Base-by-base conservation (phyloP, 1,140 invertebrate genomes). In the Dryas iulia region DNA sequence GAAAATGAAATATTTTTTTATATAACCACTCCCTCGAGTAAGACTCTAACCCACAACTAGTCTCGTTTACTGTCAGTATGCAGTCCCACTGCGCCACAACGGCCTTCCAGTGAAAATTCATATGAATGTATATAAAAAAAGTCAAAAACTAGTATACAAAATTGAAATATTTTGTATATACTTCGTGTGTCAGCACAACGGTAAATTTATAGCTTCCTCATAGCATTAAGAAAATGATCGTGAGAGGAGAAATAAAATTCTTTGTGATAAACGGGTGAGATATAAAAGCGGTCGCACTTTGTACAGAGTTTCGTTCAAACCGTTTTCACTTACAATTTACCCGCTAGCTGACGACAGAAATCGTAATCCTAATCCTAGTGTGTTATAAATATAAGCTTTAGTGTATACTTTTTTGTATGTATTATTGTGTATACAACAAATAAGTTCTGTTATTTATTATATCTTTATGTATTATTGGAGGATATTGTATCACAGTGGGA, bases 301-400 rank as follows among this genome's bases (percentile, higher is more conserved):
- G 14, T 39, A 8, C 14, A 2, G 5, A 14, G 14, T 2, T 39
- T 39, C 14, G 35, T 39, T 39, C 35, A 18, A 4, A 39, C 35
- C 35, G 35, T 39, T 39, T 39, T 39, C 35, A 39, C 35, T 39
- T 39, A 39, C 35, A 39, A 39, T 39, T 39, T 39, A 39, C 35
- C 14, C 14, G 14, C 14, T 39, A 39, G 35, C 5, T 21, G 14
- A 18, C 14, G 35, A 18, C 35, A 18, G 6, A 39, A 2, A 39
- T 39, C 35, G 35, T 39, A 18, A 39, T 39, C 35, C 35, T 39
- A n/a, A 8, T 8, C 14, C 14, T 39, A 1, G 14, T 7, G 14
- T 39, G 5, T 39, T 39, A 39, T 18, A 39, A 39, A 21, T 3
- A 39, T 18, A 8, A 39, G 18, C 35, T 39, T 39, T 18, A 39